Base-by-base conservation (phyloP, 37 sponge, comb jelly and placozoan genomes). In the Axinella damicornis region DNA sequence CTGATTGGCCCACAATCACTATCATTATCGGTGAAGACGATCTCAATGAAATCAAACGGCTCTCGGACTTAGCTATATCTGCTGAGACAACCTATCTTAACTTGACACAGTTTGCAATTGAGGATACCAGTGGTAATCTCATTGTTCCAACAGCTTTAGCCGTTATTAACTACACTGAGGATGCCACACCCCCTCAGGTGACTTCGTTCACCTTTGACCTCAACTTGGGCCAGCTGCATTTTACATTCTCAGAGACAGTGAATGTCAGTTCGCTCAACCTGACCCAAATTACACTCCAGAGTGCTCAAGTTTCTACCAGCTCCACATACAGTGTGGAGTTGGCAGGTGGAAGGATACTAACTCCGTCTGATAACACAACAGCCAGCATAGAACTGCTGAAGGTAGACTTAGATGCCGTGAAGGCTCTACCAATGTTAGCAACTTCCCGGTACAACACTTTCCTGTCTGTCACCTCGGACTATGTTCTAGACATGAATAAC, bases 171-270 rank as follows among this genome's bases (percentile, higher is more conserved):
- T 93, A 78, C 66, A 88, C 83, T 19, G 76, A 61, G 28, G 96
- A 96, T 62, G 55, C 57, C 25, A 87, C 87, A 27, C 60, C 70
- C 73, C 94, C 96, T 14, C 27, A 60, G 15, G 53, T 93, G 18
- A 17, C 38, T 5, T 39, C 61, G 16, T 96, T 85, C 63, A 28
- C 46, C 6, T 71, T 96, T 74, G 96, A 96, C 71, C 69, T 90
- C n/a, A 76, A 96, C 52, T 56, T 34, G 1, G 94, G 94, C 11
- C 57, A 65, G 53, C 70, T 96, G 11, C 53, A 58, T 35, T 71
- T 96, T 22, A 91, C 86, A 18, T 96, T 96, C 39, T 87, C 91
- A 64, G 96, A 96, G 76, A 93, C 94, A 31, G 92, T 96, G 28
- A 87, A 88, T 30, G 79, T 85, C 17, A 70, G 63, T 11, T 72